Percentiles rank a stretch among this genome's conserved stretches.
These are phyloP conservation scores for Siniperca knerii DNA, from an alignment of 2,113 vertebrate species.

Conservation along the genomic window DNA sequence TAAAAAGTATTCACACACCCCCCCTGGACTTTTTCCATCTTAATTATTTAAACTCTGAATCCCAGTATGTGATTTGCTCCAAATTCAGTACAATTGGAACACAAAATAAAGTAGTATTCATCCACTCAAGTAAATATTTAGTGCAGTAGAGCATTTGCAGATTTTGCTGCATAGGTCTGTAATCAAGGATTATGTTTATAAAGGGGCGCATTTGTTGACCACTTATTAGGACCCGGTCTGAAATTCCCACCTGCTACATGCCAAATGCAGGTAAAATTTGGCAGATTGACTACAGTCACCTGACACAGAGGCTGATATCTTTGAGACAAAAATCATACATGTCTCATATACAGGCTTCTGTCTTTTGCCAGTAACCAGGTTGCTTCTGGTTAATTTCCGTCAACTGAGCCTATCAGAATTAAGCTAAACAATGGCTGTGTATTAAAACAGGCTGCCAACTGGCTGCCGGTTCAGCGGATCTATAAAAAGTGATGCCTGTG, in stretches of 20 bases:
- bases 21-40: background rate
- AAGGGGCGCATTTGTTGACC: too few relatives aligned
- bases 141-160: background rate
- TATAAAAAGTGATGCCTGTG: background rate
- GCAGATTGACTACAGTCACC: background rate
- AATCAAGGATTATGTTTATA: too few relatives aligned
- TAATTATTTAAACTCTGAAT: background rate
- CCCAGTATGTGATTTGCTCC: background rate
- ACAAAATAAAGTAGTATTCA: background rate
- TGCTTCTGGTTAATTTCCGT: background rate
- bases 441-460: background rate
- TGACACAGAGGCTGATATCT: background rate
- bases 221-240: too few relatives aligned
- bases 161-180: too few relatives aligned
- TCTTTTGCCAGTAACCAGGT: background rate
- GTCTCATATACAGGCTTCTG: background rate
- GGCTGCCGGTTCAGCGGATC: background rate
- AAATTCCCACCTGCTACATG: too few relatives aligned
- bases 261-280: background rate
- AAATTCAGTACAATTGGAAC: fast-evolving
- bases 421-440: background rate
- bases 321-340: background rate
- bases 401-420: background rate
- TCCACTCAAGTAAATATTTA: background rate
- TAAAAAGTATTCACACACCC: background rate